Conservation (phyloP, 2,113 vertebrate genomes). For the Triplophysa siluroides region DNA sequence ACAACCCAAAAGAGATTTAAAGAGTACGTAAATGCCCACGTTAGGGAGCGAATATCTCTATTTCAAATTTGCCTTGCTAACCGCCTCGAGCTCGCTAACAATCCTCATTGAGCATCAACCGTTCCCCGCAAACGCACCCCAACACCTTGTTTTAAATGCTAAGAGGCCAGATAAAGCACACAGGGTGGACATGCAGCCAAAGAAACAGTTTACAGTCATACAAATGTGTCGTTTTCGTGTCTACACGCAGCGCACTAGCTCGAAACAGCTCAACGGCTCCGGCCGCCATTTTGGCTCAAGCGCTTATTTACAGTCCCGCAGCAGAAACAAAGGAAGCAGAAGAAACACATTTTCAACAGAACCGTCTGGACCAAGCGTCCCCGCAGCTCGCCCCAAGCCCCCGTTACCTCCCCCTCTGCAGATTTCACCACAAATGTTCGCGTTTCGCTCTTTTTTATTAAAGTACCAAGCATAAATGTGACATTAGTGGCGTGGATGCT, state of each 20-base stretch:
- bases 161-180: background rate
- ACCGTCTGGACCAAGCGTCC: conserved; percentile 44
- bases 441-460: conserved; percentile 30
- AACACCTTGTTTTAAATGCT: background rate
- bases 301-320: conserved; percentile 70
- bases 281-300: conserved; percentile 83
- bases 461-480: conserved; percentile 16
- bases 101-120: background rate
- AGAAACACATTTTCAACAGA: conserved; percentile 60
- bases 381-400: conserved; percentile 27
- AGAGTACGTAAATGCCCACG: background rate
- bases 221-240: background rate
- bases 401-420: conserved; percentile 20
- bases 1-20: background rate
- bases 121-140: background rate
- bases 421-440: conserved; percentile 1
- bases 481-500: conserved; percentile 15
- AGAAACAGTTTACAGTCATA: background rate
- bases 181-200: background rate
- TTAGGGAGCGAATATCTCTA: background rate
- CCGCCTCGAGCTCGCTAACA: background rate
- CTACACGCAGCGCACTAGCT: conserved; percentile 25
- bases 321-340: conserved; percentile 59
- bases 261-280: conserved; percentile 57
- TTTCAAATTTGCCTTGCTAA: conserved; percentile 32